phyloP scores from a whole-genome alignment of 1,140 invertebrate genomes.

The Galendromus occidentalis region DNA sequence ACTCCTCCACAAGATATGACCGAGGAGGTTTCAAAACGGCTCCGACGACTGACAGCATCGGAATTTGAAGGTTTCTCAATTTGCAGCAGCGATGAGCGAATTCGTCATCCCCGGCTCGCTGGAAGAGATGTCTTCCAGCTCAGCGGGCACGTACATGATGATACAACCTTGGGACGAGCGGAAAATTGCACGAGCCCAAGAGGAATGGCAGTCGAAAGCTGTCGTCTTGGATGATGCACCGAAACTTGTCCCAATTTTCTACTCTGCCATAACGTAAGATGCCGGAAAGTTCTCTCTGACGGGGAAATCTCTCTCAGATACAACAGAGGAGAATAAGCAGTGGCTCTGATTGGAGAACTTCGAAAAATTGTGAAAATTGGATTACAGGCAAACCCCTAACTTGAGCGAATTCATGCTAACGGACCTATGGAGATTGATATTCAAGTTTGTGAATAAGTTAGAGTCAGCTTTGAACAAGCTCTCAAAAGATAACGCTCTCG shows the following conservation, averaged over 20 bases:
- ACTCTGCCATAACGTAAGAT: not conserved
- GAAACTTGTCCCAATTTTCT: not conserved
- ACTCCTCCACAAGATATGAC: not conserved
- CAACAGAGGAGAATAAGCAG: not conserved
- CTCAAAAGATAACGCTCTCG: not conserved
- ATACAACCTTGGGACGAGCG: not conserved
- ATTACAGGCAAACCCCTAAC: not conserved
- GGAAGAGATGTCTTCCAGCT: not conserved
- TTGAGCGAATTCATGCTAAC: slow-evolving; percentile 9
- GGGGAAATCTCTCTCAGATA: not conserved
- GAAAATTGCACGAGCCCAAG: not conserved
- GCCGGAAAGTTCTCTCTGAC: not conserved
- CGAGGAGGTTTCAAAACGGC: not conserved
- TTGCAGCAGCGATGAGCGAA: not conserved
- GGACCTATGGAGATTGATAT: not conserved
- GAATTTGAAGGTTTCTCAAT: not conserved
- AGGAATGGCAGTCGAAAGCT: not conserved
- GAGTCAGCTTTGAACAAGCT: not conserved
- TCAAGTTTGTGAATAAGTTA: slow-evolving; percentile 3
- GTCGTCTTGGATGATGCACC: not conserved
- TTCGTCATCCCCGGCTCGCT: not conserved
- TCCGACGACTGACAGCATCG: not conserved
- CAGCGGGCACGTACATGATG: not conserved
- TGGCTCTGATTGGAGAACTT: not conserved
- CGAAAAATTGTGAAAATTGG: not conserved